Base-by-base conservation (phyloP, 2,888 invertebrate species). In the Clanis bilineata region DNA sequence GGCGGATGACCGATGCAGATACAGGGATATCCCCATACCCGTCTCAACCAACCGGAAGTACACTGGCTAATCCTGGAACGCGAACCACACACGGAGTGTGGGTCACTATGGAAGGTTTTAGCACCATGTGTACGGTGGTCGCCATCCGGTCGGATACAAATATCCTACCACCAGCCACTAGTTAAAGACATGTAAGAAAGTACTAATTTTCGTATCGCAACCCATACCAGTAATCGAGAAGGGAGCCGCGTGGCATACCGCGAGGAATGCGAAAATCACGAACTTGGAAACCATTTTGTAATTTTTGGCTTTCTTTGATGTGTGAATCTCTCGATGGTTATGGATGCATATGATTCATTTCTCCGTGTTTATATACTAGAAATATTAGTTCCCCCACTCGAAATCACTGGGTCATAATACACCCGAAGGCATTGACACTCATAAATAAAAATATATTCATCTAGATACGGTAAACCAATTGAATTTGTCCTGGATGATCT, bases 311-410 rank as follows among this genome's bases (percentile, higher is more conserved):
- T 63, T 70, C 57, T 72, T 59, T 66, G 63, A 75, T 74, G 71
- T 73, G 72, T 69, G 71, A 71, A 79, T 78, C 84, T 89, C 87
- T 85, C 74, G 72, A 70, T 80, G 77, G 72, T 72, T 79, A 81
- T 86, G 85, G 83, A 83, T 87, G 77, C 70, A 74, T 75, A 73
- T 82, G 82, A 78, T 83, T 78, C 85, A 85, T 84, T 81, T 83
- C 87, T 80, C 79, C 74, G 77, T 70, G 79, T 77, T 84, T 90
- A 83, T 90, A 91, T 91, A 90, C 83, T 73, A 76, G 72, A 75
- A 76, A 77, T 68, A 76, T 75, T 72, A 76, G 77, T 73, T 64
- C 83, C 86, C 87, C 90, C 88, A 84, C 88, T 78, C 73, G 64
- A 56, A 61, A 65, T 71, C 74, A 83, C 78, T 83, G 75, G 84